Evolutionary conservation across 2,113 vertebrate genomes (phyloP).

Genomic region (Silurus glanis): DNA sequence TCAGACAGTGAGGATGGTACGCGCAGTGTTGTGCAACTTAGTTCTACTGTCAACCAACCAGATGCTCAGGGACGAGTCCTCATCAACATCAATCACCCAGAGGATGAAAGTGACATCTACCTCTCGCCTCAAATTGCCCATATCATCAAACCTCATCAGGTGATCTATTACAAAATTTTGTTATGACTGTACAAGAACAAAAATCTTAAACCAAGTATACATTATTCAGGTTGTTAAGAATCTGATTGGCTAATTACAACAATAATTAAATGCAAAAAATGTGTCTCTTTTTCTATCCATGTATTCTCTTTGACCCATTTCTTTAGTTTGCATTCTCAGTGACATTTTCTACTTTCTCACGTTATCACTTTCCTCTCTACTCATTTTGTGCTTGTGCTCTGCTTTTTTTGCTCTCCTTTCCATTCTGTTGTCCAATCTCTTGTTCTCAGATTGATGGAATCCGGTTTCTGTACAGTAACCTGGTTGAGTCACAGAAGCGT

Average conservation of each 20-base stretch:
- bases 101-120: constrained; percentile 80
- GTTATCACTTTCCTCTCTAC: neutral
- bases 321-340: neutral
- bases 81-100: constrained; percentile 89
- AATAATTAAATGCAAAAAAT: neutral
- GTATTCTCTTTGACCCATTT: neutral
- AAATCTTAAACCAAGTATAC: neutral
- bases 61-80: constrained; percentile 85
- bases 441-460: constrained; percentile 89
- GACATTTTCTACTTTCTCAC: neutral
- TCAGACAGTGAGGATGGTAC: constrained; percentile 78
- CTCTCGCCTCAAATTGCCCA: constrained; percentile 78
- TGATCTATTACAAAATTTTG: constrained; percentile 56
- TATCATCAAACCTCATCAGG: constrained; percentile 85
- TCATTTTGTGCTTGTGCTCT: neutral
- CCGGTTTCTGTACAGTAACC: constrained; percentile 94
- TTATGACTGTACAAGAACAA: neutral
- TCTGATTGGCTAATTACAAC: neutral
- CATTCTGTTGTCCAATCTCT: neutral
- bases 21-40: constrained; percentile 82
- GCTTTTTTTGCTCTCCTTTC: neutral
- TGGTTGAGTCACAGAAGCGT: constrained; percentile 90
- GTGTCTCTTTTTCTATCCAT: neutral
- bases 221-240: neutral
- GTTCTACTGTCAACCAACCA: constrained; percentile 84